Conservation (phyloP, 2,797 vertebrate species). For the Coregonus ussuriensis region DNA sequence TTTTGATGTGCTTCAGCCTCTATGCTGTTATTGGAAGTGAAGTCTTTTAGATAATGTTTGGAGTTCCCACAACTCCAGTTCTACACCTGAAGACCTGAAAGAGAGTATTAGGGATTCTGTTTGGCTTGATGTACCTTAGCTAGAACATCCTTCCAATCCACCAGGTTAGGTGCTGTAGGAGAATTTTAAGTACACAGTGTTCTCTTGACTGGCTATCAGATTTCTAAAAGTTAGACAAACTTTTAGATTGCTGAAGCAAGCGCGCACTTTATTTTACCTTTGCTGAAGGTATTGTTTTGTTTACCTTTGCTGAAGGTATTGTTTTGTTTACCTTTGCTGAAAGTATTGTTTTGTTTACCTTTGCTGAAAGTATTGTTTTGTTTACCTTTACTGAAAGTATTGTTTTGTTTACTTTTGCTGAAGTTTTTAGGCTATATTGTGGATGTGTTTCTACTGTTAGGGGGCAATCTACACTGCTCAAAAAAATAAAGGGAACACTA, state of each 20-base stretch:
- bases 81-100: neutral
- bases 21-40: neutral
- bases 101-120: constrained; percentile 27
- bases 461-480: no score
- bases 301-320: no score
- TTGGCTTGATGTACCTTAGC: constrained; percentile 12
- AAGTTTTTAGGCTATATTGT: no score
- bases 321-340: no score
- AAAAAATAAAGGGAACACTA: no score
- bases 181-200: neutral
- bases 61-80: neutral
- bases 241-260: neutral
- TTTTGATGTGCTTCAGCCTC: neutral
- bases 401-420: no score
- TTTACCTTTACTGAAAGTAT: no score
- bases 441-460: no score
- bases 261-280: neutral
- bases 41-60: neutral
- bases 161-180: neutral
- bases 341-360: no score
- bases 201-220: neutral
- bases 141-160: neutral
- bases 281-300: no score
- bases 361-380: no score
- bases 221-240: neutral